Evolutionary conservation across 2,113 vertebrate genomes (phyloP), one percentile per base, ranked within the genome.

Genomic region (Caracal caracal): DNA sequence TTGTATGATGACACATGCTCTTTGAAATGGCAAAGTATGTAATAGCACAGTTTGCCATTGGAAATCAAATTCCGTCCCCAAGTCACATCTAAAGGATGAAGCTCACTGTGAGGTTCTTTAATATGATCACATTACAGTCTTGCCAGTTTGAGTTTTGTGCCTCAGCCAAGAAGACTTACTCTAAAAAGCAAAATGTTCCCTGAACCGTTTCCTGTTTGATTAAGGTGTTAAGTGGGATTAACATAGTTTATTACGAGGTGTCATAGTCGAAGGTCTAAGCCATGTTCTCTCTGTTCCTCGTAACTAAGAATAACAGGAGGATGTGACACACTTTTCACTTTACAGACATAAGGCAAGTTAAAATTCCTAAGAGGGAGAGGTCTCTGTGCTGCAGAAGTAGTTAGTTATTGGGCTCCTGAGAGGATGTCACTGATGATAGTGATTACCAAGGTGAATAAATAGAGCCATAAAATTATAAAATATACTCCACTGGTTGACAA

Each of bases 1-100:
- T 98, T 98, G 96, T 99, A 97, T 98, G 98, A 98, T 99, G 98
- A 99, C 98, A 99, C 98, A 99, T 98, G 97, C 98, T 98, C 97
- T 99, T 99, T 99, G 98, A 99, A 99, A 99, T 98, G 98, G 96
- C 88, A 95, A 98, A 98, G 97, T 98, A 98, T 99, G 97, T 98
- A 99, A 99, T 98, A 98, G 98, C 97, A 98, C 97, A 98, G 97
- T 98, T 99, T 98, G 97, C 97, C 97, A 98, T 99, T 98, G 97
- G 96, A 98, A 98, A 98, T 98, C 96, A 99, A 98, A 97, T 98
- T 98, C 98, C 98, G 98, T 98, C 97, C 98, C 96, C 96, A 97
- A 98, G 93, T 97, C 97, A 96, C 63, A 2, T 98, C 95, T 97
- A 95, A 98, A 98, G 97, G 98, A 97, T 90, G 98, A 98, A 98